These are phyloP conservation scores for Serranochromis macrocephalus DNA, from an alignment of 2,113 vertebrate species.

Conservation along the genomic window DNA sequence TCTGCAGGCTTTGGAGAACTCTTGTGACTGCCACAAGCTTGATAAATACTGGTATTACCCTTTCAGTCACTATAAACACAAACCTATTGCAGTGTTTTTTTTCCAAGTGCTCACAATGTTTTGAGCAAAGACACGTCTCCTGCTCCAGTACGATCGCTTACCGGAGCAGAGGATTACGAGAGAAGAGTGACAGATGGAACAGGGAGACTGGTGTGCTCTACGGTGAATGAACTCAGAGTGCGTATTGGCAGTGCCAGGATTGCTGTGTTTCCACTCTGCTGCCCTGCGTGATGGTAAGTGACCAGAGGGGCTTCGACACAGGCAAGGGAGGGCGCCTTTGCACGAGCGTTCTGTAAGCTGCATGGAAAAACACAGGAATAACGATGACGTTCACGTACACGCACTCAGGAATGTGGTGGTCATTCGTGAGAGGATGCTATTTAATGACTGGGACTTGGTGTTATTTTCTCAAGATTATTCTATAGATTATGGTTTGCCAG, in stretches of 20 bases:
- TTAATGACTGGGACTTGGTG: neutral
- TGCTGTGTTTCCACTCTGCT: slow-evolving; percentile 39
- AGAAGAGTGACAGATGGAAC: slow-evolving; percentile 51
- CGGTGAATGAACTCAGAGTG: slow-evolving; percentile 2
- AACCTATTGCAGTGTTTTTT: neutral
- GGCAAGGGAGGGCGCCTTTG: neutral
- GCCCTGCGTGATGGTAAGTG: neutral
- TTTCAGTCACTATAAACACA: neutral
- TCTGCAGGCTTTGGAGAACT: neutral
- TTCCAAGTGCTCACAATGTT: neutral
- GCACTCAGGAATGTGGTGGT: neutral
- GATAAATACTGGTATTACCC: neutral
- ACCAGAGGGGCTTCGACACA: neutral
- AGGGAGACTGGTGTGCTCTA: neutral
- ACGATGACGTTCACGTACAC: neutral
- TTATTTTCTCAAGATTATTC: neutral
- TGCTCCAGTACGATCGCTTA: slow-evolving; percentile 13
- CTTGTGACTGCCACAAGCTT: neutral
- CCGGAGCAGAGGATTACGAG: slow-evolving; percentile 28
- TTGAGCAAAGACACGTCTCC: neutral
- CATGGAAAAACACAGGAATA: neutral
- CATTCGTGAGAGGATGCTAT: neutral
- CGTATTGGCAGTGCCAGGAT: slow-evolving; percentile 25
- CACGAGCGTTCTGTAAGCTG: neutral
- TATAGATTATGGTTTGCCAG: neutral